Percentiles rank a stretch among this genome's conserved stretches.
These are phyloP conservation scores for Spongilla lacustris DNA, from an alignment of 37 sponge, comb jelly and placozoan species.

Conservation along the genomic window DNA sequence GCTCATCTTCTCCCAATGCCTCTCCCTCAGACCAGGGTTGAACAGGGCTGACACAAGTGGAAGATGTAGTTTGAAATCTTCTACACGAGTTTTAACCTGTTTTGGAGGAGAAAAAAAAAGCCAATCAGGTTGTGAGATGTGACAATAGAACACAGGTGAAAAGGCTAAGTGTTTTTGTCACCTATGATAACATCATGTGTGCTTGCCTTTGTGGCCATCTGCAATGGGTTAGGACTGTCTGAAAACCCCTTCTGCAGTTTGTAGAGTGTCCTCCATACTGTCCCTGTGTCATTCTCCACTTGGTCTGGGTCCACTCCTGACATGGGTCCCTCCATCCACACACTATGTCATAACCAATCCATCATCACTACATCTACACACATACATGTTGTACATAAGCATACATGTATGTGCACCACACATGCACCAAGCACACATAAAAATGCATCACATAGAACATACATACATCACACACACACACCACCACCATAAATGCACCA, in stretches of 20 bases:
- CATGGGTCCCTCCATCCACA: slow-evolving; percentile 95
- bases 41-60: slow-evolving; percentile 92
- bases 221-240: slow-evolving; percentile 82
- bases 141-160: too few species aligned
- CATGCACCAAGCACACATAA: background rate
- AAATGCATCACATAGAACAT: background rate
- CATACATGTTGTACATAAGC: too few species aligned
- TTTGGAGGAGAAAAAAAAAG: background rate
- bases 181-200: too few species aligned
- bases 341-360: slow-evolving; percentile 25
- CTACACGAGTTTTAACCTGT: slow-evolving; percentile 87
- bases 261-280: slow-evolving; percentile 90
- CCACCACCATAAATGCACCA: background rate
- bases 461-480: slow-evolving; percentile 8
- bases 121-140: too few species aligned
- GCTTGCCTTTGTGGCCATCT: slow-evolving; percentile 88
- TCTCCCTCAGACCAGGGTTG: slow-evolving; percentile 96
- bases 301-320: slow-evolving; percentile 92
- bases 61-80: slow-evolving; percentile 93
- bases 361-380: too few species aligned
- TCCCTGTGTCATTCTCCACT: slow-evolving; percentile 92
- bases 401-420: background rate
- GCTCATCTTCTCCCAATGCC: slow-evolving; percentile 97
- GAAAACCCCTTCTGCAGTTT: slow-evolving; percentile 92
- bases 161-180: too few species aligned